phyloP scores from a whole-genome alignment of 2,888 invertebrate genomes.

The Zeuzera pyrina region DNA sequence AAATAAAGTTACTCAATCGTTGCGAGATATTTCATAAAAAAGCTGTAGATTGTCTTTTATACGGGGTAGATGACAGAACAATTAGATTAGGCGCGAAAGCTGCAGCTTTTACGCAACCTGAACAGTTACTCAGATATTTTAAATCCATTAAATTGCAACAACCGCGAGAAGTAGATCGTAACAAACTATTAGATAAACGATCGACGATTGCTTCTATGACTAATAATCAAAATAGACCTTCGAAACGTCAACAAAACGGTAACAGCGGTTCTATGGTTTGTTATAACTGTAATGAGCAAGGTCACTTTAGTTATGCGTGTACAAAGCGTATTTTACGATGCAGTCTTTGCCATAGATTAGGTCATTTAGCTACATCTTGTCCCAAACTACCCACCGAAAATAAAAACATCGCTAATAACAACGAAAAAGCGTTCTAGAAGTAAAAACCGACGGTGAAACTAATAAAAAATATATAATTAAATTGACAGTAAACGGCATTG shows the following conservation, averaged over 20 bases:
- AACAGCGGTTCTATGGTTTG: not conserved
- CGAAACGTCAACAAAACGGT: not conserved
- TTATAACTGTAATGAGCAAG: constrained; percentile 1
- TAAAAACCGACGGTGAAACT: no score
- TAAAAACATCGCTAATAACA: no score
- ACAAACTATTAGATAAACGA: not conserved
- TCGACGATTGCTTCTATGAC: not conserved
- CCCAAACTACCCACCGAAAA: no score
- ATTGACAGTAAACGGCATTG: no score
- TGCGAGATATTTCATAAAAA: constrained; percentile 1
- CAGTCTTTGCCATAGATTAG: not conserved
- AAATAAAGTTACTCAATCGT: constrained; percentile 2
- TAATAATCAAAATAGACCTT: not conserved
- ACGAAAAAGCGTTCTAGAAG: no score
- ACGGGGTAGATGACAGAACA: constrained; percentile 1
- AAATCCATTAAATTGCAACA: constrained; percentile 1
- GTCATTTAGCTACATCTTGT: no score
- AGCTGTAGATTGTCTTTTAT: constrained; percentile 5
- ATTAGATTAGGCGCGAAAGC: constrained; percentile 3
- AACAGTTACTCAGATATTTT: no score
- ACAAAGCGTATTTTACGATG: not conserved
- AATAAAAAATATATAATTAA: no score
- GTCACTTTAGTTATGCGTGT: not conserved
- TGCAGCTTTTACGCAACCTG: not conserved
- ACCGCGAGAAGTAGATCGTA: not conserved